phyloP scores from a whole-genome alignment of 2,113 vertebrate species.

The Raja brachyura region DNA sequence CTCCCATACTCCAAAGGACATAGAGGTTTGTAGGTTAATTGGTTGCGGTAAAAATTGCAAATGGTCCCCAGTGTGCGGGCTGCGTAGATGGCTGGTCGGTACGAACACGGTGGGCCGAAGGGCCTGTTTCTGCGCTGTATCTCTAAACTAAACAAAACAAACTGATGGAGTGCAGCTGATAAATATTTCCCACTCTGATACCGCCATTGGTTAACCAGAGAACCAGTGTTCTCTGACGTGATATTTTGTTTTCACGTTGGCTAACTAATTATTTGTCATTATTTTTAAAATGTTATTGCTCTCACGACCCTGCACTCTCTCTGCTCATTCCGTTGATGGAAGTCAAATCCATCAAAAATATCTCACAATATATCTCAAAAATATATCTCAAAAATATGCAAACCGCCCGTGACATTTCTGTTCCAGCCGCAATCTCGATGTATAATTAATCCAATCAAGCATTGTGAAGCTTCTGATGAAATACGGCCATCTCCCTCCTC shows the following conservation, averaged over 20 bases:
- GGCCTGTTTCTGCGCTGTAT: too few species aligned
- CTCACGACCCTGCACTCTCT: background rate
- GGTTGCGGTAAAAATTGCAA: too few species aligned
- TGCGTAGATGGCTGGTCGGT: too few species aligned
- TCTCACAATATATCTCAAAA: too few species aligned
- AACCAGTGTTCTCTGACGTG: background rate
- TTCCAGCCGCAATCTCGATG: background rate
- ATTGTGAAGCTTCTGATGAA: background rate
- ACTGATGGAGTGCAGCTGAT: background rate
- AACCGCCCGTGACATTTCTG: background rate
- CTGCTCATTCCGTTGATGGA: background rate
- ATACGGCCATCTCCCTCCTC: background rate
- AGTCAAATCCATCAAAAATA: background rate
- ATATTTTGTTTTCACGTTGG: background rate
- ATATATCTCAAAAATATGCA: too few species aligned
- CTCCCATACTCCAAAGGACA: too few species aligned
- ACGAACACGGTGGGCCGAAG: too few species aligned
- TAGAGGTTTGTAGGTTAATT: too few species aligned
- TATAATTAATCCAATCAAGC: background rate
- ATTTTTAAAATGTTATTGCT: background rate
- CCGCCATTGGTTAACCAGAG: background rate
- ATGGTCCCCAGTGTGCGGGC: too few species aligned
- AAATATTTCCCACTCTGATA: background rate
- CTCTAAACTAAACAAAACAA: too few species aligned
- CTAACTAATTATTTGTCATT: background rate